These are phyloP conservation scores for Acutogordius australiensis DNA, from an alignment of 2,888 invertebrate species.

Conservation along the genomic window DNA sequence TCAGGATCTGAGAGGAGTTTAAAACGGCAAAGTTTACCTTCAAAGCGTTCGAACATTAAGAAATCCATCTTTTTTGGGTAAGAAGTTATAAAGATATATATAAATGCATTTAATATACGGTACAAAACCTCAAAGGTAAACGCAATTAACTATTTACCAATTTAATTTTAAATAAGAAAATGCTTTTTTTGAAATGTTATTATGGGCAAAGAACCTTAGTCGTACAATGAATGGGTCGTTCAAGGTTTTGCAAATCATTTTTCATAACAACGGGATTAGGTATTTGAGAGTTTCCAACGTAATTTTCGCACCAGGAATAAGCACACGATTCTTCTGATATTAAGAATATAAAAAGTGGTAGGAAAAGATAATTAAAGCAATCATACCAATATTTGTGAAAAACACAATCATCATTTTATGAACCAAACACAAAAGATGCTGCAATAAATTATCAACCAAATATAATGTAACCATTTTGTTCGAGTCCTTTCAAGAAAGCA, in stretches of 20 bases:
- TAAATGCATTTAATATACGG: too few relatives aligned
- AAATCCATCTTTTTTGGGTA: conserved; percentile 25
- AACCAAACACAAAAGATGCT: too few relatives aligned
- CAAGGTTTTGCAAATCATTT: conserved; percentile 13
- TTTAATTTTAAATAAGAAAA: conserved; percentile 14
- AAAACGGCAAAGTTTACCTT: conserved; percentile 34
- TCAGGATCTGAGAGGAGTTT: conserved; percentile 44
- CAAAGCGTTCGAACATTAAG: conserved; percentile 31
- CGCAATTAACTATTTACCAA: background rate
- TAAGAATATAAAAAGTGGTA: too few relatives aligned
- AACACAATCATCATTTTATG: too few relatives aligned
- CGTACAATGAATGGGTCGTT: conserved; percentile 15
- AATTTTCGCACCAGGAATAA: conserved; percentile 39
- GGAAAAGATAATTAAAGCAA: too few relatives aligned
- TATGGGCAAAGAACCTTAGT: conserved; percentile 14
- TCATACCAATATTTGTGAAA: too few relatives aligned
- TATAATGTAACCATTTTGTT: conserved; percentile 28
- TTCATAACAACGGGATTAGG: conserved; percentile 25
- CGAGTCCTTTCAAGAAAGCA: conserved; percentile 36
- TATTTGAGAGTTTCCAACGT: conserved; percentile 35
- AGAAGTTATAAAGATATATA: background rate
- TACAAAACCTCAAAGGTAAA: too few relatives aligned
- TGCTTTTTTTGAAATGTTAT: too few relatives aligned
- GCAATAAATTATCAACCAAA: too few relatives aligned
- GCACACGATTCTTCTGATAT: conserved; percentile 21